These are phyloP conservation scores for Caenorhabditis parvicauda DNA, from an alignment of 2,888 invertebrate species.

Conservation along the genomic window DNA sequence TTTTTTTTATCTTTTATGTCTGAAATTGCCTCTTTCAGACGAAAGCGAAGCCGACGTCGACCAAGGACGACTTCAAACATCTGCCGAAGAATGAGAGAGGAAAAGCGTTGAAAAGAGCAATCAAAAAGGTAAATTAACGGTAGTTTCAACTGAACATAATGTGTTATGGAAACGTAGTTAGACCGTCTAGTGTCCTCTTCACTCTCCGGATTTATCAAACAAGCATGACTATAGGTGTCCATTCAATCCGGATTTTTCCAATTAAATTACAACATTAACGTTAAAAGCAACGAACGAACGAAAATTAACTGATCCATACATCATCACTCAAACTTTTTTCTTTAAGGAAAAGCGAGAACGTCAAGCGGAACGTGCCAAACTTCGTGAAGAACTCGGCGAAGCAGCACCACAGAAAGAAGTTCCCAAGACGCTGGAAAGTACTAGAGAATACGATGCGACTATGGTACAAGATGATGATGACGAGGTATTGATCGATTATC, in stretches of 20 bases:
- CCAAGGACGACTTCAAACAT: constrained; percentile 35
- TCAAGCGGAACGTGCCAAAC: constrained; percentile 46
- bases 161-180: too few relatives aligned
- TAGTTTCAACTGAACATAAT: neutral
- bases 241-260: too few relatives aligned
- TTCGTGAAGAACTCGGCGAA: constrained; percentile 54
- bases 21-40: constrained; percentile 4
- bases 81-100: constrained; percentile 35
- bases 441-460: constrained; percentile 88
- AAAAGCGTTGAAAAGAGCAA: constrained; percentile 32
- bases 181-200: too few relatives aligned
- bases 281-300: too few relatives aligned
- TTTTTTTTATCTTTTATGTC: neutral
- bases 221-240: too few relatives aligned
- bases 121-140: constrained; percentile 19
- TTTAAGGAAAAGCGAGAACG: constrained; percentile 52
- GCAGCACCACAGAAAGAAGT: constrained; percentile 70
- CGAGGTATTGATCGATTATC: constrained; percentile 66
- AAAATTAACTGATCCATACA: too few relatives aligned
- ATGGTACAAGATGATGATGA: constrained; percentile 73
- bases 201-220: too few relatives aligned
- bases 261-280: too few relatives aligned
- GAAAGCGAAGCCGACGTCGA: constrained; percentile 20
- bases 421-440: constrained; percentile 89
- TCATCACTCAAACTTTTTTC: neutral